Evolutionary conservation across 2,797 vertebrate genomes (phyloP).

Genomic region (Clarias pachynema): DNA sequence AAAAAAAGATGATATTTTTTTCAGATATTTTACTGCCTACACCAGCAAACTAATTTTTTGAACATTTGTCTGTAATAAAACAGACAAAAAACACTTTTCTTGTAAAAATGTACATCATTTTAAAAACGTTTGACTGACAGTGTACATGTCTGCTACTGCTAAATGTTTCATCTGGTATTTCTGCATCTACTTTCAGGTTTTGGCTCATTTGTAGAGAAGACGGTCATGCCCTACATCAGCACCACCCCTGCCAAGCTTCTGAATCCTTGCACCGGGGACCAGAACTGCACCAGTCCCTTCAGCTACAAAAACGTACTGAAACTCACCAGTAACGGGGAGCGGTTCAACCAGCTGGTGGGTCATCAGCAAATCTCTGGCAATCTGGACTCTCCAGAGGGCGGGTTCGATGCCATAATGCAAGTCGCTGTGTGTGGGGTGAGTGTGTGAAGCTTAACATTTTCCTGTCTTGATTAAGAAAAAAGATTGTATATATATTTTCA

Average conservation of each 20-base stretch:
- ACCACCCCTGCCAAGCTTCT: conserved; percentile 91
- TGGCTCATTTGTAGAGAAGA: conserved; percentile 98
- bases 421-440: conserved; percentile 96
- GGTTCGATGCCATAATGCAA: conserved; percentile 98
- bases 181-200: conserved; percentile 79
- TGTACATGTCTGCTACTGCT: background rate
- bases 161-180: background rate
- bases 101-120: background rate
- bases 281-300: conserved; percentile 96
- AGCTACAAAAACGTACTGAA: conserved; percentile 97
- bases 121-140: background rate
- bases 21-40: background rate
- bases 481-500: background rate
- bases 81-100: no score
- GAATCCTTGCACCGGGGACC: conserved; percentile 90
- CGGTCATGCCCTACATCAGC: conserved; percentile 97
- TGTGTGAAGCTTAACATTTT: background rate
- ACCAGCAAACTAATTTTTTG: background rate
- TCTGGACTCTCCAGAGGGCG: conserved; percentile 96
- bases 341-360: conserved; percentile 90
- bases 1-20: background rate
- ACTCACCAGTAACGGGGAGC: conserved; percentile 82
- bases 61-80: background rate
- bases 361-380: conserved; percentile 97
- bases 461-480: background rate